Evolutionary conservation across 2,113 vertebrate species (phyloP).

Genomic region (Numida meleagris): DNA sequence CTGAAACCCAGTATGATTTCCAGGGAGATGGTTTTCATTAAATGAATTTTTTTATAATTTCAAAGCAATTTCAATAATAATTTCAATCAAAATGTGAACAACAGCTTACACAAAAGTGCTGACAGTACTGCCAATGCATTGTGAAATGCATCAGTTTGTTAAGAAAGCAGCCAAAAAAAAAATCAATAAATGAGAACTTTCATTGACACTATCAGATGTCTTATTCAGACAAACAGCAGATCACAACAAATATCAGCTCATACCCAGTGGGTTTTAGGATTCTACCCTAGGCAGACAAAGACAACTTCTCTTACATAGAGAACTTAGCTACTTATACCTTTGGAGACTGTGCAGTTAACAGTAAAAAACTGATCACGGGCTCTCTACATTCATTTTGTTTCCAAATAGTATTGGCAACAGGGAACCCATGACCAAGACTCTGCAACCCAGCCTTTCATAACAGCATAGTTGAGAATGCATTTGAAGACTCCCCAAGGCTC

Average conservation of each 20-base stretch:
- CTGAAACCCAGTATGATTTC: constrained; percentile 57
- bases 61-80: constrained; percentile 57
- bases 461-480: background rate
- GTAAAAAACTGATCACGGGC: background rate
- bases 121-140: constrained; percentile 23
- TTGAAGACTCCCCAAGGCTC: background rate
- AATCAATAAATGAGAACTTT: constrained; percentile 41
- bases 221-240: constrained; percentile 31
- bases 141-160: constrained; percentile 36
- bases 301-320: background rate
- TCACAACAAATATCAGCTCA: background rate
- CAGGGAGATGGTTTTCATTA: constrained; percentile 60
- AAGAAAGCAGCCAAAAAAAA: constrained; percentile 33
- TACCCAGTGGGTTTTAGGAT: background rate
- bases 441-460: background rate
- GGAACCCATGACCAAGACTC: too few relatives aligned
- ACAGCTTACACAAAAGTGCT: constrained; percentile 7
- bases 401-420: too few relatives aligned
- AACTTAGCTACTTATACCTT: background rate
- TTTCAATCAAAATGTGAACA: constrained; percentile 52
- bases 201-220: constrained; percentile 35
- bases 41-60: constrained; percentile 53
- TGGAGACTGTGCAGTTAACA: constrained; percentile 4
- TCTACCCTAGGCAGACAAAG: background rate
- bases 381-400: too few relatives aligned